phyloP scores from a whole-genome alignment of 2,888 invertebrate species.

The Pyralis farinalis region DNA sequence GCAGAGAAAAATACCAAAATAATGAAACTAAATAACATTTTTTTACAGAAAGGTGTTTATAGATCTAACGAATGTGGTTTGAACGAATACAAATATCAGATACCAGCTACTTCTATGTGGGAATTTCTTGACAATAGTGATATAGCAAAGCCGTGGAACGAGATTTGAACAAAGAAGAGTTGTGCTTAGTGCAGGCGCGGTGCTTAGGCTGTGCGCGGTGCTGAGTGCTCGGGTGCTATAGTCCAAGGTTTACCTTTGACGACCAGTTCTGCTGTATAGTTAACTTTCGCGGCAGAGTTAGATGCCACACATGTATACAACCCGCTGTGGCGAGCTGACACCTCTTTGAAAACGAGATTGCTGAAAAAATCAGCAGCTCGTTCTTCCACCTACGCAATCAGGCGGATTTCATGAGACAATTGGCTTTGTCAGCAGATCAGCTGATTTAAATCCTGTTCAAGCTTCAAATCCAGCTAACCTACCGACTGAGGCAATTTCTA shows the following conservation, averaged over 20 bases:
- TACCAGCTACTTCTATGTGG: neutral
- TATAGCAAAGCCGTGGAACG: neutral
- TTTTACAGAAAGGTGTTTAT: neutral
- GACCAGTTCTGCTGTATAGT: slow-evolving; percentile 87
- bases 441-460: no score
- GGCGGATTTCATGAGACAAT: slow-evolving; percentile 18
- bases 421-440: no score
- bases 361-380: slow-evolving; percentile 88
- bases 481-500: no score
- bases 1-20: no score
- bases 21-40: neutral
- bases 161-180: neutral
- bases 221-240: slow-evolving; percentile 19
- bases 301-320: slow-evolving; percentile 88
- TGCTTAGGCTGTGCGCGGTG: slow-evolving; percentile 14
- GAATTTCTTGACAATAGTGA: neutral
- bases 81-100: neutral
- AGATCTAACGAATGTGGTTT: neutral
- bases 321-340: slow-evolving; percentile 85
- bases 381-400: slow-evolving; percentile 82
- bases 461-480: no score
- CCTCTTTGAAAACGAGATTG: slow-evolving; percentile 88
- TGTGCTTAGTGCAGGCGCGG: slow-evolving; percentile 16
- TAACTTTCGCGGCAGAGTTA: slow-evolving; percentile 87
- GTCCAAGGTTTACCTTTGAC: slow-evolving; percentile 82